Percentiles rank a stretch among this genome's conserved stretches.
These are phyloP conservation scores for Zele albiditarsus DNA, from an alignment of 2,888 invertebrate genomes.

Conservation along the genomic window DNA sequence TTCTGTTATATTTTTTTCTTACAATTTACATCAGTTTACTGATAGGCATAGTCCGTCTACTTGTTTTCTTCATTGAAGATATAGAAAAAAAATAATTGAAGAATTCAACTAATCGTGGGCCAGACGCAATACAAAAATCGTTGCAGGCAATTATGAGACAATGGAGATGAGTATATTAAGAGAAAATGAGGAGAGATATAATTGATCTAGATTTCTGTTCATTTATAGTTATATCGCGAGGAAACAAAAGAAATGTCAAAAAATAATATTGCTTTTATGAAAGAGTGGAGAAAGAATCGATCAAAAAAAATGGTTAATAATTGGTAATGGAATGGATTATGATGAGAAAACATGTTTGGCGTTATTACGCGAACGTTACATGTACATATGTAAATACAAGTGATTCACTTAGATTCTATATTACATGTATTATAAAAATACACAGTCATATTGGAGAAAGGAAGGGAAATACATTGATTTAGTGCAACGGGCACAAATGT, in stretches of 20 bases:
- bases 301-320: not conserved
- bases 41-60: not conserved
- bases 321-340: slow-evolving; percentile 12
- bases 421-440: slow-evolving; percentile 51
- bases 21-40: not conserved
- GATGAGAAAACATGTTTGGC: not conserved
- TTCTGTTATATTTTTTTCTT: not conserved
- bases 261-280: not conserved
- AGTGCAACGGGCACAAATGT: slow-evolving; percentile 73
- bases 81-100: not conserved
- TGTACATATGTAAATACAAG: slow-evolving; percentile 72
- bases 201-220: not conserved
- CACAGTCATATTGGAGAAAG: slow-evolving; percentile 48
- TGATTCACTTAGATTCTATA: slow-evolving; percentile 69
- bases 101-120: slow-evolving; percentile 37
- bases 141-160: slow-evolving; percentile 8
- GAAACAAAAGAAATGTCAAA: slow-evolving; percentile 30
- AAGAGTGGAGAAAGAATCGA: not conserved
- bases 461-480: slow-evolving; percentile 47
- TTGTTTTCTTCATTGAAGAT: not conserved
- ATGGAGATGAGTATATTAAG: slow-evolving; percentile 36
- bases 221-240: slow-evolving; percentile 7
- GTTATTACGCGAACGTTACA: slow-evolving; percentile 60
- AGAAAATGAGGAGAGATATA: not conserved
- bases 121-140: slow-evolving; percentile 44